Percentiles rank a stretch among this genome's conserved stretches.
Evolutionary conservation across 2,113 vertebrate genomes (phyloP).

Genomic region (Lutjanus erythropterus): DNA sequence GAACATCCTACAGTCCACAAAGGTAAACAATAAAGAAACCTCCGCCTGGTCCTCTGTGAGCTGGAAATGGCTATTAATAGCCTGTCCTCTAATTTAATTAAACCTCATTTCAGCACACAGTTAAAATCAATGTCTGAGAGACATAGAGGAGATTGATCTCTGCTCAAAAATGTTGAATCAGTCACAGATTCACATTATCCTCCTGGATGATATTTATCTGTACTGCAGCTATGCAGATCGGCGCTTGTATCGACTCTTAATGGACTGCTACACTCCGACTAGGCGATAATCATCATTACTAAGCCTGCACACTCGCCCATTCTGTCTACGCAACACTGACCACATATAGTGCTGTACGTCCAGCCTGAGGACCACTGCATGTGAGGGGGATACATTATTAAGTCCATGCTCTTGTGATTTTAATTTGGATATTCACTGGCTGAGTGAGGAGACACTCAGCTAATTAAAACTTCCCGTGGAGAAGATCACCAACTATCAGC

Average conservation of each 20-base stretch:
- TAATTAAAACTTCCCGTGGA: not conserved
- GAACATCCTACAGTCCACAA: not conserved
- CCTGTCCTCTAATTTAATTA: conserved; percentile 48
- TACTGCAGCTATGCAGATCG: conserved; percentile 39
- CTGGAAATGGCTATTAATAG: conserved; percentile 56
- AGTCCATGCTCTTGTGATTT: not conserved
- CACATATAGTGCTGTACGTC: not conserved
- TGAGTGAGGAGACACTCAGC: not conserved
- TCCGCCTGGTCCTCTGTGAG: conserved; percentile 9
- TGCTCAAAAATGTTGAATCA: conserved; percentile 38
- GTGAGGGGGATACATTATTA: not conserved
- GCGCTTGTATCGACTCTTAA: conserved; percentile 27
- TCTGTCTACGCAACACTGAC: conserved; percentile 4
- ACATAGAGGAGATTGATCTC: conserved; percentile 28
- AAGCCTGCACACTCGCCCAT: not conserved
- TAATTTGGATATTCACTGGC: not conserved
- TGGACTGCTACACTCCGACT: conserved; percentile 18
- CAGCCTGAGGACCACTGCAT: not conserved
- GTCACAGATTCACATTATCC: conserved; percentile 35
- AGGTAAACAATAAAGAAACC: conserved; percentile 25
- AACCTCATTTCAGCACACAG: conserved; percentile 52
- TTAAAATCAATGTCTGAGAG: conserved; percentile 68
- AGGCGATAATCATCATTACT: conserved; percentile 28
- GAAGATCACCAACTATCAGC: not conserved
- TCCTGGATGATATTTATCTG: conserved; percentile 33